A percentile compares a stretch with the other conserved stretches of the same genome.
These are phyloP conservation scores for Stigmatopora nigra DNA, from an alignment of 2,113 vertebrate species.

Conservation along the genomic window DNA sequence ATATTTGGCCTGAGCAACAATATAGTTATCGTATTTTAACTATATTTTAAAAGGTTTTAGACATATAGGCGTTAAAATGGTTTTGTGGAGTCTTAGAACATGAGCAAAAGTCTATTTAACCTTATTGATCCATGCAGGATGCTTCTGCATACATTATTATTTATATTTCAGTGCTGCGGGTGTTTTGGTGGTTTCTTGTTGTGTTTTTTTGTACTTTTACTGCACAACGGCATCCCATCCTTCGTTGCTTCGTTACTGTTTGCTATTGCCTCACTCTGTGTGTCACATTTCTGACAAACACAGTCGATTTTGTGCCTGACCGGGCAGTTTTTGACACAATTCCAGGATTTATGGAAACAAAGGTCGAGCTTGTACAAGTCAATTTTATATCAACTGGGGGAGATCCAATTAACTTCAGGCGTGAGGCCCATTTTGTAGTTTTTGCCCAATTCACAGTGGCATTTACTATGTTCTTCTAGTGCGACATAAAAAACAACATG, in stretches of 20 bases:
- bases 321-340: no score
- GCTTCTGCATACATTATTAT: neutral
- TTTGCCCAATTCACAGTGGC: constrained; percentile 31
- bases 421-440: neutral
- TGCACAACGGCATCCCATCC: neutral
- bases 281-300: constrained; percentile 22
- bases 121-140: neutral
- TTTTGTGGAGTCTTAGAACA: no score
- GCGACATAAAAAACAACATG: constrained; percentile 48
- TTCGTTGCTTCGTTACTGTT: constrained; percentile 1
- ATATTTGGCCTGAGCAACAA: no score
- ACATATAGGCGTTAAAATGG: no score
- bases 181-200: neutral
- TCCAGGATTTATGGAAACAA: no score
- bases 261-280: constrained; percentile 15
- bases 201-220: neutral
- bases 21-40: no score
- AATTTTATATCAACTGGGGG: neutral
- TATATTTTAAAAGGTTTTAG: no score
- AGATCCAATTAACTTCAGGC: neutral
- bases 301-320: constrained; percentile 18
- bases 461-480: constrained; percentile 56
- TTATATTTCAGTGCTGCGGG: neutral
- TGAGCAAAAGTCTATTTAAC: neutral
- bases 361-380: no score